These are phyloP conservation scores for Drosophila atripex DNA, from an alignment of 2,888 invertebrate species.

Conservation along the genomic window DNA sequence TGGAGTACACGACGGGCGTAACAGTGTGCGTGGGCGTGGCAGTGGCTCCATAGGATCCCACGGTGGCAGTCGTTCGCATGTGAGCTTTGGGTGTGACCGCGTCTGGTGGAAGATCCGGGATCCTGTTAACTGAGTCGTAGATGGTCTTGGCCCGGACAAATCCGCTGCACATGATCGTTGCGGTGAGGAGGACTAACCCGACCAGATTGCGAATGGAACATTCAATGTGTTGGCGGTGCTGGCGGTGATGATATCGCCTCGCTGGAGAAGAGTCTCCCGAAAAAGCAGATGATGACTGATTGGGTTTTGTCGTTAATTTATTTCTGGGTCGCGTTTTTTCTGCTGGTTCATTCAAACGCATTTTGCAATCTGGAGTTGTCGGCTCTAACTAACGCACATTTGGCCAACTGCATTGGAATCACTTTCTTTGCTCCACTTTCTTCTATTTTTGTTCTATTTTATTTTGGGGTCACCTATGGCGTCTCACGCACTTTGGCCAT, in stretches of 20 bases:
- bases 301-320: constrained; percentile 33
- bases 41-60: constrained; percentile 21
- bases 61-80: not conserved
- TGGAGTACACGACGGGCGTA: constrained; percentile 15
- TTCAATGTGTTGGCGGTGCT: constrained; percentile 39
- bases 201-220: constrained; percentile 55
- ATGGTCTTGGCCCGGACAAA: constrained; percentile 39
- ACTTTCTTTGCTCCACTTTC: constrained; percentile 15
- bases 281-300: constrained; percentile 1
- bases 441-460: not conserved
- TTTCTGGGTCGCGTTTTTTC: constrained; percentile 41
- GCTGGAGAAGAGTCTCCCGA: constrained; percentile 10
- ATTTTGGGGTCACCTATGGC: constrained; percentile 38
- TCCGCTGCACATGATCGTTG: constrained; percentile 55
- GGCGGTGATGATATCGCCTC: constrained; percentile 9
- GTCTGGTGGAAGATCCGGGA: constrained; percentile 15
- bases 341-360: constrained; percentile 74
- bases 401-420: constrained; percentile 70
- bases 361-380: constrained; percentile 71
- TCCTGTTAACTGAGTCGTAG: constrained; percentile 36
- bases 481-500: constrained; percentile 43
- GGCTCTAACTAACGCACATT: constrained; percentile 71
- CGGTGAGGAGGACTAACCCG: constrained; percentile 61
- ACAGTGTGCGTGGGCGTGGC: constrained; percentile 19
- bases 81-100: not conserved